A percentile compares a stretch with the other conserved stretches of the same genome.
These are phyloP conservation scores for Drosophila tani DNA, from an alignment of 1,140 invertebrate genomes.

Conservation along the genomic window DNA sequence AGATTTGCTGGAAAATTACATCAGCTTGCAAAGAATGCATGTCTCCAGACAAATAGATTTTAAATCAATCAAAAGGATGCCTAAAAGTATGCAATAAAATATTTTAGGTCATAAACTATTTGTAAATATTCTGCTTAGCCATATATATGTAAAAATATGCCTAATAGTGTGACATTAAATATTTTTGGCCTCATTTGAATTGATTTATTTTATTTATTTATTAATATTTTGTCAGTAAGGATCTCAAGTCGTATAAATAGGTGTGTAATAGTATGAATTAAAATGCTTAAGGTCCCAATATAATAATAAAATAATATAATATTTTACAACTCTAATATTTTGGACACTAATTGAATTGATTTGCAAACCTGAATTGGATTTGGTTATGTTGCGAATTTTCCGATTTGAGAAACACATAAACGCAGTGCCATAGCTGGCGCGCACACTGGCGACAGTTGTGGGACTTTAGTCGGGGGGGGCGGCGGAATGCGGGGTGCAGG, in stretches of 20 bases:
- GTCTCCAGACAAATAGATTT: no score
- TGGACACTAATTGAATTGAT: not conserved
- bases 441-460: slow-evolving; percentile 9
- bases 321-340: not conserved
- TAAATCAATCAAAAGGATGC: no score
- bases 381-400: not conserved
- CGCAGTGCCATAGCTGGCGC: not conserved
- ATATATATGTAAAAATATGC: no score
- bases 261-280: no score
- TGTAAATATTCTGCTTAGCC: not conserved
- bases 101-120: not conserved
- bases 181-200: no score
- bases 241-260: no score
- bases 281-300: not conserved
- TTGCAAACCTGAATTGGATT: not conserved
- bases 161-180: no score
- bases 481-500: not conserved
- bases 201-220: no score
- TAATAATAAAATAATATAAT: not conserved
- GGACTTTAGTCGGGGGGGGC: not conserved
- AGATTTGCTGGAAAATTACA: no score
- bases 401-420: not conserved
- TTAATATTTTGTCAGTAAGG: no score
- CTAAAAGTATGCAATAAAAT: no score
- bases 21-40: no score